phyloP scores from a whole-genome alignment of 2,888 invertebrate genomes.

The Cecidostiba fungosa region DNA sequence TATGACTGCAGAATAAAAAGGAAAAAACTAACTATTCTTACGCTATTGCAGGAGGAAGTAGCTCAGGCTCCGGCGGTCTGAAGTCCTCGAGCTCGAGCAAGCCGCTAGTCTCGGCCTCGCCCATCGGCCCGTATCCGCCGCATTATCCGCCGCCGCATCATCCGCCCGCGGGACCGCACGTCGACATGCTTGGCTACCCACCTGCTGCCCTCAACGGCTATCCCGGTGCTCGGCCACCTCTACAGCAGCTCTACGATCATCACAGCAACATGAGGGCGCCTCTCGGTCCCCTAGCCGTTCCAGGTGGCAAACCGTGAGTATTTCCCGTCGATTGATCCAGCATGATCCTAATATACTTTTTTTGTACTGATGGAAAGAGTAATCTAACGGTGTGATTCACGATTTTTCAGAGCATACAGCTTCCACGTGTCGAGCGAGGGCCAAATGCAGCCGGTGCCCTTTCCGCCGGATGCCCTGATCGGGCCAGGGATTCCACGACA shows the following conservation, averaged over 20 bases:
- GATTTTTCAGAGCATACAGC: slow-evolving; percentile 89
- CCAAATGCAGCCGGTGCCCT: slow-evolving; percentile 95
- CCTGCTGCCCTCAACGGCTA: slow-evolving; percentile 85
- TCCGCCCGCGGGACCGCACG: slow-evolving; percentile 78
- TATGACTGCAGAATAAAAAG: background rate
- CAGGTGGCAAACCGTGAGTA: slow-evolving; percentile 93
- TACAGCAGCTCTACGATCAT: slow-evolving; percentile 86
- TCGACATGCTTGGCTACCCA: slow-evolving; percentile 81
- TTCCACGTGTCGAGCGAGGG: slow-evolving; percentile 96
- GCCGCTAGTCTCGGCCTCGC: slow-evolving; percentile 79
- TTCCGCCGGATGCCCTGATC: slow-evolving; percentile 95
- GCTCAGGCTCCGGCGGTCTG: slow-evolving; percentile 80
- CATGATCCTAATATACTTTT: background rate
- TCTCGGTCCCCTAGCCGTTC: slow-evolving; percentile 85
- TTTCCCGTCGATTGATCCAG: slow-evolving; percentile 3
- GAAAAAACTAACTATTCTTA: background rate
- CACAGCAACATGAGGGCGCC: slow-evolving; percentile 86
- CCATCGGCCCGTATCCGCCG: slow-evolving; percentile 78
- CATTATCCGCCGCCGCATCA: slow-evolving; percentile 79
- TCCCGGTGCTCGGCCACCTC: slow-evolving; percentile 82
- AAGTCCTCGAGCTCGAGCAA: slow-evolving; percentile 82
- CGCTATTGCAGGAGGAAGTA: slow-evolving; percentile 80
- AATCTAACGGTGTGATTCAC: background rate
- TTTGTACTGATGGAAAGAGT: background rate
- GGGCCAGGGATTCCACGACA: slow-evolving; percentile 96